Evolutionary conservation across 2,797 vertebrate species (phyloP).

Genomic region (Onychomys torridus): DNA sequence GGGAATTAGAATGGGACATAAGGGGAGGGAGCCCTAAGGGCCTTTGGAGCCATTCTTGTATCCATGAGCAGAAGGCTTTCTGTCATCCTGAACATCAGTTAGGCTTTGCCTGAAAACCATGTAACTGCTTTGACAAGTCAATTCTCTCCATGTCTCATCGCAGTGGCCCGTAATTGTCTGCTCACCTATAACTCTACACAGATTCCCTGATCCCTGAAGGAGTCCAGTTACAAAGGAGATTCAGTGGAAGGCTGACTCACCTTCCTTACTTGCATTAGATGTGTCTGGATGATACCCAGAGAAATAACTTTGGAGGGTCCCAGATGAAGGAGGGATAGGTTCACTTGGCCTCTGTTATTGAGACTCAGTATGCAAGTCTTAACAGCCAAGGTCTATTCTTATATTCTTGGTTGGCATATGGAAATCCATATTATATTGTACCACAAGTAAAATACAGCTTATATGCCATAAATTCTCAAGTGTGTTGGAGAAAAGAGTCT

Average conservation of each 20-base stretch:
- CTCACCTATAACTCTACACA: slow-evolving; percentile 22
- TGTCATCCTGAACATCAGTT: not conserved
- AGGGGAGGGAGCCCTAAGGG: not conserved
- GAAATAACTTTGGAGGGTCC: not conserved
- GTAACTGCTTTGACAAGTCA: not conserved
- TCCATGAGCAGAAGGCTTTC: not conserved
- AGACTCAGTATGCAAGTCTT: not conserved
- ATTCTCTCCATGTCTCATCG: not conserved
- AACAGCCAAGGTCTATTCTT: slow-evolving; percentile 22
- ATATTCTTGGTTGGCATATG: not conserved
- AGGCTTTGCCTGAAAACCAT: slow-evolving; percentile 19
- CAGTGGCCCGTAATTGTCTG: slow-evolving; percentile 25
- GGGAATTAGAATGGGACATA: not conserved
- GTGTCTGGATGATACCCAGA: not conserved
- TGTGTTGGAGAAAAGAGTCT: not conserved
- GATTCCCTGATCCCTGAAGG: not conserved
- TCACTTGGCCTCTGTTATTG: not conserved
- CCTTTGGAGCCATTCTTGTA: not conserved
- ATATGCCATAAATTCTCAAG: slow-evolving; percentile 18
- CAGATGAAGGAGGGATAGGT: not conserved
- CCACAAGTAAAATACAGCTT: slow-evolving; percentile 45
- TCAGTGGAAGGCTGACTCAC: not conserved
- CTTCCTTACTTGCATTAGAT: not conserved
- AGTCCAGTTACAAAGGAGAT: not conserved
- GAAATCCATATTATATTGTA: slow-evolving; percentile 17